These are phyloP conservation scores for Brachymystax lenok DNA, from an alignment of 2,797 vertebrate genomes.

Conservation along the genomic window DNA sequence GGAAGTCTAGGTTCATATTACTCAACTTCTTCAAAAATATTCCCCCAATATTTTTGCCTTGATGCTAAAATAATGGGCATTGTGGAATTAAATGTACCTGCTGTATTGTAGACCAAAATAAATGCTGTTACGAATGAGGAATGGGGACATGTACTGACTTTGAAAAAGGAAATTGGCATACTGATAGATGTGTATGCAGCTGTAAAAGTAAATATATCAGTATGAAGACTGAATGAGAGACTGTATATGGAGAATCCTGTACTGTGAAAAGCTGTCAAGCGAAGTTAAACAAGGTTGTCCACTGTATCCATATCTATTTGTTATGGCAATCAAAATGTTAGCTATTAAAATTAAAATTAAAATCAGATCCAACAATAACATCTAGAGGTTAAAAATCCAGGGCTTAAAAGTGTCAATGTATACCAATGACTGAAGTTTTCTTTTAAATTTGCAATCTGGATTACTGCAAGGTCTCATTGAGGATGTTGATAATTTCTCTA, in stretches of 20 bases:
- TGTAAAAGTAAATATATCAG: not conserved
- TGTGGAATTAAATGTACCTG: not conserved
- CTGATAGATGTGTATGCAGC: not conserved
- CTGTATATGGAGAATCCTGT: not conserved
- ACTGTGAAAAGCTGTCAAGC: not conserved
- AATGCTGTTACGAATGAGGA: not conserved
- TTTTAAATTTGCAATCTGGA: no score
- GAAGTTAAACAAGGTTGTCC: not conserved
- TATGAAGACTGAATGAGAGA: not conserved
- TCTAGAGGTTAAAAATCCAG: no score
- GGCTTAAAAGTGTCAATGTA: no score
- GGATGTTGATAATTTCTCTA: no score
- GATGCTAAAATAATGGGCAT: not conserved
- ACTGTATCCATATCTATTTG: not conserved
- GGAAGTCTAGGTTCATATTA: not conserved
- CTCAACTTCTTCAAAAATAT: no score
- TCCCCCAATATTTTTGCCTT: not conserved
- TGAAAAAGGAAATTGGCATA: not conserved
- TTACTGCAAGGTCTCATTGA: no score
- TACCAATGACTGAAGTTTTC: no score
- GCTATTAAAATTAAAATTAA: no score
- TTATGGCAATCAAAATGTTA: no score
- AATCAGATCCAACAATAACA: no score
- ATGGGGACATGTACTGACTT: not conserved
- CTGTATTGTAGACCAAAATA: not conserved